Percentiles rank a stretch among this genome's conserved stretches.
Evolutionary conservation across 2,797 vertebrate species (phyloP).

Genomic region (Gymnocypris eckloni): DNA sequence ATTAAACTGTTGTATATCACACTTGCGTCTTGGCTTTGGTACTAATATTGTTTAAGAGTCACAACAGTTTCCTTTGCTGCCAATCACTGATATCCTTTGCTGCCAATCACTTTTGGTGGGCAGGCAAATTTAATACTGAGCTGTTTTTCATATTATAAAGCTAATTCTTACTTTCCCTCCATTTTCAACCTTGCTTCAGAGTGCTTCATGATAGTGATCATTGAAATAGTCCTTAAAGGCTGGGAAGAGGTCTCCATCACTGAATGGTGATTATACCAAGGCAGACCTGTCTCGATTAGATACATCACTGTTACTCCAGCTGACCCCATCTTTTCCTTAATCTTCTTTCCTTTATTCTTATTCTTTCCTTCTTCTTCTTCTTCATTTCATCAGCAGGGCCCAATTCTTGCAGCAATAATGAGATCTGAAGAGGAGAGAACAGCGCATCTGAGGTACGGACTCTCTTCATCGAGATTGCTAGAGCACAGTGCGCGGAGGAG

Average conservation of each 20-base stretch:
- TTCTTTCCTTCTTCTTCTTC: slow-evolving; percentile 22
- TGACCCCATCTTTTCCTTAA: slow-evolving; percentile 14
- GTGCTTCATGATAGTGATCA: slow-evolving; percentile 25
- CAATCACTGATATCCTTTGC: background rate
- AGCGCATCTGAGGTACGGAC: background rate
- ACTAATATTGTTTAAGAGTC: background rate
- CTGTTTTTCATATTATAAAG: background rate
- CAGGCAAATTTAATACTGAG: background rate
- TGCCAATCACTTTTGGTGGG: background rate
- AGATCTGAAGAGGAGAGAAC: slow-evolving; percentile 33
- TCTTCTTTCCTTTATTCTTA: background rate
- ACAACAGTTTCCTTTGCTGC: background rate
- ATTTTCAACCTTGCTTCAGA: slow-evolving; percentile 10
- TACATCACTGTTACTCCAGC: slow-evolving; percentile 18
- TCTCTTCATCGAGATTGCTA: slow-evolving; percentile 32
- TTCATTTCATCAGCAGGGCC: slow-evolving; percentile 31
- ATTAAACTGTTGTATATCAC: background rate
- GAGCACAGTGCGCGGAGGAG: background rate
- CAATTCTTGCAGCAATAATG: slow-evolving; percentile 43
- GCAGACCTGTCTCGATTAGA: slow-evolving; percentile 27
- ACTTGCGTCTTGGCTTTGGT: background rate
- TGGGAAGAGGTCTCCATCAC: slow-evolving; percentile 6
- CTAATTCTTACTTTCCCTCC: background rate
- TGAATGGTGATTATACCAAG: slow-evolving; percentile 23
- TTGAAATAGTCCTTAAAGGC: slow-evolving; percentile 1